These are phyloP conservation scores for Aplochiton taeniatus DNA, from an alignment of 2,797 vertebrate genomes.

Conservation along the genomic window DNA sequence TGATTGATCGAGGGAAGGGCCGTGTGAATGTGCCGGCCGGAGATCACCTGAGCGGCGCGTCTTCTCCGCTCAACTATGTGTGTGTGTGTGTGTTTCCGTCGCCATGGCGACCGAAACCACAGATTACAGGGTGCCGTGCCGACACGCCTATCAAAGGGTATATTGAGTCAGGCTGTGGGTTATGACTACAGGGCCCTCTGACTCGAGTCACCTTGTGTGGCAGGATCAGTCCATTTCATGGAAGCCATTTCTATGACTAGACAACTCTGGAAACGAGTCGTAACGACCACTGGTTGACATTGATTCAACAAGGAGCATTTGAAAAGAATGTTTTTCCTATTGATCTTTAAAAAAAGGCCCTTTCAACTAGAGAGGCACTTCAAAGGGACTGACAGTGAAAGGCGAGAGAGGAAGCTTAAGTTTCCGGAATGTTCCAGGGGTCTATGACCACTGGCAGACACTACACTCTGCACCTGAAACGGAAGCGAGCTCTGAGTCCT, in stretches of 20 bases:
- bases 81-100: slow-evolving; percentile 64
- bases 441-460: slow-evolving; percentile 38
- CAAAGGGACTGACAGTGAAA: slow-evolving; percentile 7
- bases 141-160: slow-evolving; percentile 68
- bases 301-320: not conserved
- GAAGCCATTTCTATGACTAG: slow-evolving; percentile 15
- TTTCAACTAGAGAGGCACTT: slow-evolving; percentile 1
- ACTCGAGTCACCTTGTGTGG: slow-evolving; percentile 68
- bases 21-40: slow-evolving; percentile 63
- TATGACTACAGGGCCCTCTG: slow-evolving; percentile 55
- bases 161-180: slow-evolving; percentile 75
- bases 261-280: not conserved
- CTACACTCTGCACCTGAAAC: slow-evolving; percentile 62
- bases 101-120: slow-evolving; percentile 66
- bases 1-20: slow-evolving; percentile 63
- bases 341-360: not conserved
- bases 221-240: slow-evolving; percentile 19
- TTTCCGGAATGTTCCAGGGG: slow-evolving; percentile 54
- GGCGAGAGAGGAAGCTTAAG: slow-evolving; percentile 28
- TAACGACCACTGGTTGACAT: too few relatives aligned
- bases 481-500: slow-evolving; percentile 42
- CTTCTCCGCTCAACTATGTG: slow-evolving; percentile 61
- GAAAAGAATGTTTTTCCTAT: not conserved
- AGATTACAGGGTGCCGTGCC: slow-evolving; percentile 75
- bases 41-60: slow-evolving; percentile 67